Conservation (phyloP, 2,113 vertebrate species). For the Tympanuchus pallidicinctus region DNA sequence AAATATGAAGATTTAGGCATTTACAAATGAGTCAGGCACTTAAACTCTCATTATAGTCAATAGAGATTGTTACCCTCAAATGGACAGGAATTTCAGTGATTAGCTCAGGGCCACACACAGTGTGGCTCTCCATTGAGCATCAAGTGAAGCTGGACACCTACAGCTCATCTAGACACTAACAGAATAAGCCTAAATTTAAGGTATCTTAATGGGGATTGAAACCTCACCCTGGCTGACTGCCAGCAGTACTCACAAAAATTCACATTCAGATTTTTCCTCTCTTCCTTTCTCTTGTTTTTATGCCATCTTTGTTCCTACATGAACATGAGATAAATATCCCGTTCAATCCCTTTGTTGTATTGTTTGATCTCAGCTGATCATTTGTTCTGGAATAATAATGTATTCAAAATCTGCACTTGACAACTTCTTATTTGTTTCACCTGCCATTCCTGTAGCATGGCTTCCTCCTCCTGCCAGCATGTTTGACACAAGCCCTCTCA, state of each 20-base stretch:
- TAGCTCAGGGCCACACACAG: background rate
- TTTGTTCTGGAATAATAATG: background rate
- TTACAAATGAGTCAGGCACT: background rate
- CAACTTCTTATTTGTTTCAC: background rate
- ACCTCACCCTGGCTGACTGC: background rate
- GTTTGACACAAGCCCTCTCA: background rate
- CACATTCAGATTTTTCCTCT: background rate
- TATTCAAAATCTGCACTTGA: constrained; percentile 3
- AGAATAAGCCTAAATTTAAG: background rate
- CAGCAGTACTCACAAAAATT: background rate
- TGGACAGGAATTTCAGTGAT: background rate
- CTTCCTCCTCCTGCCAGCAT: background rate
- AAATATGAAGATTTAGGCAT: background rate
- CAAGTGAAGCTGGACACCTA: background rate
- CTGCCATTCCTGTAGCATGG: background rate
- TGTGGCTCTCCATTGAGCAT: background rate
- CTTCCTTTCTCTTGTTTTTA: background rate
- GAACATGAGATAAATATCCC: background rate
- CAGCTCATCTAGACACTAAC: background rate
- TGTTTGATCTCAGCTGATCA: background rate
- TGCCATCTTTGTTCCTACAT: background rate
- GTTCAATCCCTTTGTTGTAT: background rate
- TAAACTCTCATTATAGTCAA: background rate
- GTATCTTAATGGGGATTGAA: background rate
- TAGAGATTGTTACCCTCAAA: background rate